phyloP scores from a whole-genome alignment of 2,797 vertebrate species.

The Rhinella marina region DNA sequence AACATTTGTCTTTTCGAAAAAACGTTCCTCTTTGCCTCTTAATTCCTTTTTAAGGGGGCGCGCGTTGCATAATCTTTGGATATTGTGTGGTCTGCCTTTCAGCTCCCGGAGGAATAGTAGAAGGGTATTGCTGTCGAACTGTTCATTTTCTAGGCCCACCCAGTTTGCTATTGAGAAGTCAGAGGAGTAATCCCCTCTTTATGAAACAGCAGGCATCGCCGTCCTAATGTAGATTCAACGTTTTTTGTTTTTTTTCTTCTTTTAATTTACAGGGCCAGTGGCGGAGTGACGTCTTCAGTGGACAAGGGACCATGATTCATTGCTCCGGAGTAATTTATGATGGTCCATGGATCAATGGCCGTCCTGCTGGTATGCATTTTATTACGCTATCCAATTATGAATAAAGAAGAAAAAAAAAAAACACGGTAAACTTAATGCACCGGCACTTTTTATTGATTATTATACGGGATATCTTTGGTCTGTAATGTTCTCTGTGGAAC shows the following conservation, averaged over 20 bases:
- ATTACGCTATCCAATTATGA: constrained; percentile 61
- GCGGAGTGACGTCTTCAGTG: constrained; percentile 71
- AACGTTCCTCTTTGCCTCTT: not conserved
- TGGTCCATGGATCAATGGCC: constrained; percentile 73
- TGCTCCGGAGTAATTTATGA: constrained; percentile 74
- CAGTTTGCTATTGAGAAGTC: constrained; percentile 70
- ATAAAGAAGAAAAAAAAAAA: constrained; percentile 58
- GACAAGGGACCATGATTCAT: constrained; percentile 69
- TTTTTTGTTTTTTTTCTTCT: constrained; percentile 59
- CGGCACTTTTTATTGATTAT: constrained; percentile 62
- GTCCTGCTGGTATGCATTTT: constrained; percentile 69
- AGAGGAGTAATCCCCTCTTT: constrained; percentile 71
- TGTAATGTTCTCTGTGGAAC: constrained; percentile 43
- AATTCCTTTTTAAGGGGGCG: constrained; percentile 54
- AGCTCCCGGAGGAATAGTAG: constrained; percentile 68
- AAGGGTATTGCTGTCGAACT: constrained; percentile 70
- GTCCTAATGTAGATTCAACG: constrained; percentile 66
- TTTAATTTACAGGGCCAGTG: constrained; percentile 74
- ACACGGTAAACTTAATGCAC: constrained; percentile 54
- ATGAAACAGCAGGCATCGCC: constrained; percentile 66
- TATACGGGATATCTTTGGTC: constrained; percentile 59
- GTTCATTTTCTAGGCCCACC: constrained; percentile 69
- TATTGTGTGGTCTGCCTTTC: constrained; percentile 71
- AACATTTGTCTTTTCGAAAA: constrained; percentile 62
- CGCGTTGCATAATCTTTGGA: constrained; percentile 66